Conservation (phyloP, 1,140 invertebrate species). For the Tetragnatha versicolor region DNA sequence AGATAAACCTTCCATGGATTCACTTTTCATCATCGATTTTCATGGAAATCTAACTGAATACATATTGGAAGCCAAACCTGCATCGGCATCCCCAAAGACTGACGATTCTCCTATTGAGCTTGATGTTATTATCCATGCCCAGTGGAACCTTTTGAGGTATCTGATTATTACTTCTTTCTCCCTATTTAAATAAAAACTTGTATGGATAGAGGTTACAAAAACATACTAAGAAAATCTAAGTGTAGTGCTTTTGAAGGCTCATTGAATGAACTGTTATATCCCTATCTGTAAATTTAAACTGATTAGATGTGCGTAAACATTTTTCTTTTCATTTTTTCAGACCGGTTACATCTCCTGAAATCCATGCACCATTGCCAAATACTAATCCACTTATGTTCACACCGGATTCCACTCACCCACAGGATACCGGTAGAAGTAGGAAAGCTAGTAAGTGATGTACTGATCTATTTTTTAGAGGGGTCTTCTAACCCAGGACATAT, state of each 20-base stretch:
- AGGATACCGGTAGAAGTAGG: slow-evolving; percentile 9
- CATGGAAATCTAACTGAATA: slow-evolving; percentile 89
- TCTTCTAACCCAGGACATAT: too few relatives aligned
- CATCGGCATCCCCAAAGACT: slow-evolving; percentile 76
- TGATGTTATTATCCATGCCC: slow-evolving; percentile 82
- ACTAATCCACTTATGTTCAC: slow-evolving; percentile 64
- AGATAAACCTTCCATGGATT: slow-evolving; percentile 74
- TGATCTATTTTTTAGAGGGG: too few relatives aligned
- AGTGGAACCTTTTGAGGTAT: slow-evolving; percentile 77
- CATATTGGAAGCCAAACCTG: slow-evolving; percentile 82
- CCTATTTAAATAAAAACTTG: background rate
- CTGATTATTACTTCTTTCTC: background rate
- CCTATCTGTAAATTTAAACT: background rate
- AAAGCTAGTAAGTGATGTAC: slow-evolving; percentile 36
- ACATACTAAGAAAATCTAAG: background rate
- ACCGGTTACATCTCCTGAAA: slow-evolving; percentile 58
- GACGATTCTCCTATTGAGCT: slow-evolving; percentile 90
- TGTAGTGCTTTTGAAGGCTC: background rate
- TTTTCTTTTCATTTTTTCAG: slow-evolving; percentile 9
- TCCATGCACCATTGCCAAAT: slow-evolving; percentile 62
- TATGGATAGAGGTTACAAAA: background rate
- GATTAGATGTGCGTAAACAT: too few relatives aligned
- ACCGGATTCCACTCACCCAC: slow-evolving; percentile 55
- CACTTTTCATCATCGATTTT: slow-evolving; percentile 88
- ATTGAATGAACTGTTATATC: background rate